phyloP scores from a whole-genome alignment of 2,888 invertebrate species.

The Xestia ashworthii region DNA sequence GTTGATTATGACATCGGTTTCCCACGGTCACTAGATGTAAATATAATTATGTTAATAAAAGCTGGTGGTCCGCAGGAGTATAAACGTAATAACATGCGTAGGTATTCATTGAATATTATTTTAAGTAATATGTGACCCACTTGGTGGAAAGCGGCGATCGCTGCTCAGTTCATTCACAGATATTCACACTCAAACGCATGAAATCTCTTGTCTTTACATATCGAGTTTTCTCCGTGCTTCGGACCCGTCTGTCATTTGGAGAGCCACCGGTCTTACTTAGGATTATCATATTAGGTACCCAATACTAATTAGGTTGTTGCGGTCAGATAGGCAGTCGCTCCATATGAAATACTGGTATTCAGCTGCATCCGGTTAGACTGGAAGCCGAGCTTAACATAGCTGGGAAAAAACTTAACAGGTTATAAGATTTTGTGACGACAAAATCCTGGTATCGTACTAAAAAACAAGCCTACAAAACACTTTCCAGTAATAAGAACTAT shows the following conservation, averaged over 20 bases:
- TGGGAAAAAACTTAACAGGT: too few relatives aligned
- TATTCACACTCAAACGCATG: background rate
- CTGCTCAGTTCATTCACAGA: background rate
- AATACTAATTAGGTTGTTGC: too few relatives aligned
- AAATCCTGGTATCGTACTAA: background rate
- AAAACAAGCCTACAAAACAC: background rate
- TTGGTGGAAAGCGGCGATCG: background rate
- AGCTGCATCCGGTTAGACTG: too few relatives aligned
- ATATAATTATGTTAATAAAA: background rate
- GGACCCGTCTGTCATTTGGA: too few relatives aligned
- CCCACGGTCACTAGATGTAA: background rate
- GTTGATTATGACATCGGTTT: conserved; percentile 16
- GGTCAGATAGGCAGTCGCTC: too few relatives aligned
- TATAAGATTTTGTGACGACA: background rate
- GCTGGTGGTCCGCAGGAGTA: background rate
- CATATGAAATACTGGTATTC: too few relatives aligned
- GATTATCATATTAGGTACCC: too few relatives aligned
- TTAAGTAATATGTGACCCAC: conserved; percentile 27
- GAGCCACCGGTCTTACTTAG: too few relatives aligned
- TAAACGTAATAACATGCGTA: conserved; percentile 7
- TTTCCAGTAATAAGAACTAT: background rate
- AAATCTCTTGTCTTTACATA: background rate
- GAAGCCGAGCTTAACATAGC: too few relatives aligned
- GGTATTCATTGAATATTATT: conserved; percentile 15
- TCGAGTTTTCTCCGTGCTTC: too few relatives aligned